phyloP scores from a whole-genome alignment of 2,113 vertebrate genomes.

The Labrus mixtus region DNA sequence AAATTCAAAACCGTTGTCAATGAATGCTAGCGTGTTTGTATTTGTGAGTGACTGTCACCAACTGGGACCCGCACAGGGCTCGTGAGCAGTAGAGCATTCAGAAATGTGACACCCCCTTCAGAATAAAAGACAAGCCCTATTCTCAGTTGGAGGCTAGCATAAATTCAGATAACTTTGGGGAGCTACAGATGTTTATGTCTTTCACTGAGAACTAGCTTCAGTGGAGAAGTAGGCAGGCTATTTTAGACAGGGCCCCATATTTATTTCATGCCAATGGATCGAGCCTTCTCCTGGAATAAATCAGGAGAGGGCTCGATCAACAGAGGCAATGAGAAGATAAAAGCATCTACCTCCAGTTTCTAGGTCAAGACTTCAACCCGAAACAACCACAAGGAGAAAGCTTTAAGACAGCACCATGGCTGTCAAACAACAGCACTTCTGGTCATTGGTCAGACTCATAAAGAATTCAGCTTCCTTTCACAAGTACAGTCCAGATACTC shows the following conservation, averaged over 20 bases:
- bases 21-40: conserved; percentile 31
- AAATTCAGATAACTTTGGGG: conserved; percentile 26
- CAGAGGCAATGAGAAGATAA: conserved; percentile 7
- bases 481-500: neutral
- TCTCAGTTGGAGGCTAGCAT: conserved; percentile 39
- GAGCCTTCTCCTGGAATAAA: conserved; percentile 16
- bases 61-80: conserved; percentile 40
- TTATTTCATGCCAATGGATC: conserved; percentile 21
- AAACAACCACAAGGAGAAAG: conserved; percentile 11
- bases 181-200: conserved; percentile 42
- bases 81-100: conserved; percentile 57
- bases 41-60: conserved; percentile 59
- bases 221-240: conserved; percentile 10
- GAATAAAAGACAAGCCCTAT: conserved; percentile 53
- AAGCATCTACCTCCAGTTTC: conserved; percentile 1
- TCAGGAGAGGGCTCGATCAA: conserved; percentile 10
- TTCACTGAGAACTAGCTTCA: conserved; percentile 29
- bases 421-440: neutral
- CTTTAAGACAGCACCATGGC: neutral
- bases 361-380: conserved; percentile 10
- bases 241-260: conserved; percentile 9
- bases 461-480: neutral
- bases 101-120: conserved; percentile 57
- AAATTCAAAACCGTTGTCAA: neutral
- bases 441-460: conserved; percentile 2